A percentile compares a stretch with the other conserved stretches of the same genome.
Conservation (phyloP, 2,888 invertebrate genomes). For the Chrysopilus asiliformis region DNA sequence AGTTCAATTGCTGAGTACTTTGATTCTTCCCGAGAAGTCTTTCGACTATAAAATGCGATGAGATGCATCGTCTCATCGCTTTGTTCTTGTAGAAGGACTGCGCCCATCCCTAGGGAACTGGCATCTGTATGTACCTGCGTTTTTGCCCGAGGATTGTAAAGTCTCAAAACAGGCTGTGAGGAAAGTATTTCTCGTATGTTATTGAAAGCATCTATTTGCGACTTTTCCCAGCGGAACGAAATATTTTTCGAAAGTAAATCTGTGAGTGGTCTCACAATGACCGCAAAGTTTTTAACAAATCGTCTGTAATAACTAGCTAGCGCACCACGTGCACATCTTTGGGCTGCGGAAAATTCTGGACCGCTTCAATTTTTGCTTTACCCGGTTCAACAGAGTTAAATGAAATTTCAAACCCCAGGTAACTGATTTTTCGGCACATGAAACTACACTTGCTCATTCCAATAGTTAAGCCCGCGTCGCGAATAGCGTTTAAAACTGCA, state of each 20-base stretch:
- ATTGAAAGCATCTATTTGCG: conserved; percentile 2
- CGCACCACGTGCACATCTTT: not conserved
- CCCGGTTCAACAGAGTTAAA: not conserved
- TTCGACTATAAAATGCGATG: conserved; percentile 5
- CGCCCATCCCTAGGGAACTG: conserved; percentile 3
- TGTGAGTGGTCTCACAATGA: conserved; percentile 1
- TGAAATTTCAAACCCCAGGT: conserved; percentile 3
- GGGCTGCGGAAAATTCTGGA: not conserved
- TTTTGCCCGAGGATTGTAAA: conserved; percentile 6
- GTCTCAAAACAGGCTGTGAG: conserved; percentile 4
- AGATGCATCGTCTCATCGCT: conserved; percentile 1
- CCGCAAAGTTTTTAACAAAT: conserved; percentile 2
- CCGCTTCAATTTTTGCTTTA: not conserved
- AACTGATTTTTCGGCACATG: not conserved
- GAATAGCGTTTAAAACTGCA: not conserved
- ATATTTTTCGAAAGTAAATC: conserved; percentile 4
- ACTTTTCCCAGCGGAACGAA: not conserved
- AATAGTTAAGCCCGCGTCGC: no score
- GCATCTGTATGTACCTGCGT: conserved; percentile 8
- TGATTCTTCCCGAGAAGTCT: conserved; percentile 6
- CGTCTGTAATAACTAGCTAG: conserved; percentile 3
- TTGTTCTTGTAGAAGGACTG: conserved; percentile 2
- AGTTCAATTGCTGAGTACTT: conserved; percentile 9
- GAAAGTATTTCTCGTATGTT: not conserved
- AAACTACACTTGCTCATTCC: conserved; percentile 2